phyloP scores from a whole-genome alignment of 1,140 invertebrate species.

The Pogonomyrmex barbatus region DNA sequence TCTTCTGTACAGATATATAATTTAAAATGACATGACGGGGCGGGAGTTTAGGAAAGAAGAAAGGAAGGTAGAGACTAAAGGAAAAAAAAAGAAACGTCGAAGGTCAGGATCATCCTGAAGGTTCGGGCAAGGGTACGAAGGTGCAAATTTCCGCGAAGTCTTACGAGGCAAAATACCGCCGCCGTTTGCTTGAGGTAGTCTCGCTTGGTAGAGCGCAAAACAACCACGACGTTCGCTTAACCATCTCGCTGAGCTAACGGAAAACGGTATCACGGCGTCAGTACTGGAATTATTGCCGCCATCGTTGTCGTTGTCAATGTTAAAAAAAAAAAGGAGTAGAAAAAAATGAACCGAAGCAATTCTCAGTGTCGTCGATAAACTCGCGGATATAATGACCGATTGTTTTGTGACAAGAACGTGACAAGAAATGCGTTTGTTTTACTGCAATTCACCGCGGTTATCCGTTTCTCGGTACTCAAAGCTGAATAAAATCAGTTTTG shows the following conservation, averaged over 20 bases:
- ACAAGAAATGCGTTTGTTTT: slow-evolving; percentile 54
- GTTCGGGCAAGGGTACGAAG: slow-evolving; percentile 39
- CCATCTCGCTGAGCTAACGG: slow-evolving; percentile 79
- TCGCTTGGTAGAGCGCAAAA: slow-evolving; percentile 81
- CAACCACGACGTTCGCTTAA: slow-evolving; percentile 79
- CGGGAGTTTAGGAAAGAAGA: neutral
- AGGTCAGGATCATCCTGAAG: slow-evolving; percentile 63
- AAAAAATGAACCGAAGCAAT: neutral
- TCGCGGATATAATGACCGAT: slow-evolving; percentile 67
- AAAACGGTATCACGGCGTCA: slow-evolving; percentile 71
- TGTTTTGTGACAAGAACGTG: slow-evolving; percentile 52
- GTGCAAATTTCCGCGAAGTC: slow-evolving; percentile 65
- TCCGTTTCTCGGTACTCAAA: slow-evolving; percentile 15
- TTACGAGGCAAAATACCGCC: slow-evolving; percentile 61
- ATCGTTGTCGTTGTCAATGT: slow-evolving; percentile 51
- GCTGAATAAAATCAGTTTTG: slow-evolving; percentile 55
- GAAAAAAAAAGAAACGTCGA: slow-evolving; percentile 48
- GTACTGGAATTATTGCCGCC: slow-evolving; percentile 72
- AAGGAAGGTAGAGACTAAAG: neutral
- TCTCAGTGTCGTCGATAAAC: slow-evolving; percentile 62
- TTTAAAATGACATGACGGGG: slow-evolving; percentile 42
- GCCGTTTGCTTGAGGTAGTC: slow-evolving; percentile 70
- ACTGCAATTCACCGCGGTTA: neutral
- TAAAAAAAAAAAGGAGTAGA: neutral
- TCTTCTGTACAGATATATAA: slow-evolving; percentile 53